Evolutionary conservation across 1,140 invertebrate genomes (phyloP), one percentile per base, ranked within the genome.

Genomic region (Mya arenaria): DNA sequence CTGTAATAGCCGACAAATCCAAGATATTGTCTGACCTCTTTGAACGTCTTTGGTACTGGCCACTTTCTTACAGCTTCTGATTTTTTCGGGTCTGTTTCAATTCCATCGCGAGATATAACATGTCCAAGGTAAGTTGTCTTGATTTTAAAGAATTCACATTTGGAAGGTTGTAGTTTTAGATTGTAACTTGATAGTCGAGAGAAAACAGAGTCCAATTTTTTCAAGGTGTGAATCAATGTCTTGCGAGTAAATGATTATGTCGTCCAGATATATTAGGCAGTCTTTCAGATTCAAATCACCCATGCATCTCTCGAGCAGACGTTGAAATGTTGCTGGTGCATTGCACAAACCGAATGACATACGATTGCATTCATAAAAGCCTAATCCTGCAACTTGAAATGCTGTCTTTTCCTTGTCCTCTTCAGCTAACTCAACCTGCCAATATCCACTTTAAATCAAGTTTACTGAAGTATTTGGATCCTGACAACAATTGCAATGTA

Each of bases 381-480:
- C 60, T 1, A 77, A 28, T 4, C 23, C 0, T 1, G 23, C 60
- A 4, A 65, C 58, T 36, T n/a, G 23, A 34, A 65, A 77, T 5
- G 39, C 73, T 32, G 73, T 77, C 19, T 77, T 77, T 4, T 10
- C 8, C 28, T 65, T 77, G 30, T 77, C 73, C 17, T 52, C 5
- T n/a, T 77, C 37, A n/a, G n/a, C n/a, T n/a, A n/a, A n/a, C n/a
- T n/a, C n/a, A 0, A 73, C 52, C 55, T 71, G 68, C 68, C 68
- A 71, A n/a, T 52, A 71, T 6, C 68, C 44, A 15, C 4, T 25
- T 60, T 1, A 58, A 37, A 28, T 60, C 71, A 1, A 60, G n/a
- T 60, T 73, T 71, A 4, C 25, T 39, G 36, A 55, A 71, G 30
- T 71, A 71, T 36, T 36, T 71, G 1, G 44, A 4, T 13, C 28